A percentile compares a stretch with the other conserved stretches of the same genome.
Evolutionary conservation across 2,797 vertebrate genomes (phyloP).

Genomic region (Eupleurogrammus muticus): DNA sequence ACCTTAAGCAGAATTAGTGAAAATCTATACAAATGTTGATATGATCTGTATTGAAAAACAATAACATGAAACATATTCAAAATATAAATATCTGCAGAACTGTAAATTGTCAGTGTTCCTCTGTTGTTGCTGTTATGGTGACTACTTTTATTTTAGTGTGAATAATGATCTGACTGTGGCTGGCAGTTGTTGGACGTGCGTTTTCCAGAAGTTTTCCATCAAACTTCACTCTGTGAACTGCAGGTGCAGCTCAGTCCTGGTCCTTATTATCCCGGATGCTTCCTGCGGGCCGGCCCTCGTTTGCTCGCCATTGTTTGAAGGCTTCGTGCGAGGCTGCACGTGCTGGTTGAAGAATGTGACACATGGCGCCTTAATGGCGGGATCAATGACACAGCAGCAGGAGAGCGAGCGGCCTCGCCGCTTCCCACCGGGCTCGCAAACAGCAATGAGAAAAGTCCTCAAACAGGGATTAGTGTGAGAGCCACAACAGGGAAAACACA

Average conservation of each 20-base stretch:
- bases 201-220: conserved; percentile 28
- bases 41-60: too few relatives aligned
- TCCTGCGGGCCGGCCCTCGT: conserved; percentile 57
- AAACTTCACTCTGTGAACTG: conserved; percentile 41
- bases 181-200: conserved; percentile 12
- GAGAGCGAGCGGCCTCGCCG: conserved; percentile 52
- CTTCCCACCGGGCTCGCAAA: conserved; percentile 63
- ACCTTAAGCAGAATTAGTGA: too few relatives aligned
- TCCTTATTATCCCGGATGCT: conserved; percentile 57
- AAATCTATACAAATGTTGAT: too few relatives aligned
- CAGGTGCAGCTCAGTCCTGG: conserved; percentile 31
- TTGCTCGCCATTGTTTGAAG: conserved; percentile 47
- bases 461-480: conserved; percentile 69
- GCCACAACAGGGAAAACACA: conserved; percentile 36
- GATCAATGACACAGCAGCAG: conserved; percentile 61
- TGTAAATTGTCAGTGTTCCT: too few relatives aligned
- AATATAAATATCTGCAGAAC: too few relatives aligned
- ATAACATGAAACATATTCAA: too few relatives aligned
- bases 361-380: conserved; percentile 64
- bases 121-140: conserved; percentile 14
- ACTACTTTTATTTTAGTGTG: conserved; percentile 33
- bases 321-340: conserved; percentile 38
- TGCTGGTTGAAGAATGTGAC: conserved; percentile 60
- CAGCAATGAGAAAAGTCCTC: conserved; percentile 68
- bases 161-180: conserved; percentile 43